phyloP scores from a whole-genome alignment of 2,113 vertebrate species.

The Paralichthys olivaceus region DNA sequence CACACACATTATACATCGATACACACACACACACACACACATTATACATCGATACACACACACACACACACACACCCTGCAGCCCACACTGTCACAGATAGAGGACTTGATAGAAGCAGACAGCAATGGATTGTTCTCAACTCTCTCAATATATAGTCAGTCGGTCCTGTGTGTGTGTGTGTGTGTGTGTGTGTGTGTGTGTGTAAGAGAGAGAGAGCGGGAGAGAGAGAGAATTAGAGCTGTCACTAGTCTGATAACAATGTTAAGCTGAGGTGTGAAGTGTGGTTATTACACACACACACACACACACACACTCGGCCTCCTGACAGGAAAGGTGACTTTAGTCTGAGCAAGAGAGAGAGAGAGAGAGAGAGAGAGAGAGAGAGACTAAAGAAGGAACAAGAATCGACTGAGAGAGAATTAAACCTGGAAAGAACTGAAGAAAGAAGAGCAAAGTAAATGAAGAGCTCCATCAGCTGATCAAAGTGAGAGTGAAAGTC shows the following conservation, averaged over 20 bases:
- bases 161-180: slow-evolving; percentile 8
- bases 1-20: neutral
- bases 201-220: neutral
- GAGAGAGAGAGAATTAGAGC: slow-evolving; percentile 37
- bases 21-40: slow-evolving; percentile 16
- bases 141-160: slow-evolving; percentile 20
- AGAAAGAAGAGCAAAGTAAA: neutral
- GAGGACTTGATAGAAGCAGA: slow-evolving; percentile 61
- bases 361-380: neutral
- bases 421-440: neutral
- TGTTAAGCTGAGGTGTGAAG: slow-evolving; percentile 46
- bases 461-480: neutral
- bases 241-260: slow-evolving; percentile 56
- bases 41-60: slow-evolving; percentile 2
- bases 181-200: slow-evolving; percentile 22
- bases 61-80: slow-evolving; percentile 19
- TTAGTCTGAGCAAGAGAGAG: slow-evolving; percentile 6
- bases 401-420: neutral
- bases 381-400: neutral
- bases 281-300: slow-evolving; percentile 27
- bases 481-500: neutral
- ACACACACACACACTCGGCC: slow-evolving; percentile 19
- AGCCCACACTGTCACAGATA: slow-evolving; percentile 34
- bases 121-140: slow-evolving; percentile 66
- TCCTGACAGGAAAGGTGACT: slow-evolving; percentile 62